Evolutionary conservation across 2,888 invertebrate genomes (phyloP).

Genomic region (Phragmatobia fuliginosa): DNA sequence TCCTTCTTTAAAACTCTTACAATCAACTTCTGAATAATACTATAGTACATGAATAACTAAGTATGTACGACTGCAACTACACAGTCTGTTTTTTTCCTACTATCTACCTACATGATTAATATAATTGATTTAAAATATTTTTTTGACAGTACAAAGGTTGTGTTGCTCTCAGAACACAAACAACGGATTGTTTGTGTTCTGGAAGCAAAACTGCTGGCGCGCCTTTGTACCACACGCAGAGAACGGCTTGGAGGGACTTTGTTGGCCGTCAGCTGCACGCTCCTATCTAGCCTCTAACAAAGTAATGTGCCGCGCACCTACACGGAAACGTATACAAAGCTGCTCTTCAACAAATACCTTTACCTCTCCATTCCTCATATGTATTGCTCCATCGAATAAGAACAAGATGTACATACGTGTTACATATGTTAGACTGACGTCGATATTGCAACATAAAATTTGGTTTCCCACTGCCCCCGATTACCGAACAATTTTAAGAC

Average conservation of each 20-base stretch:
- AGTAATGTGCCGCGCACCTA: background rate
- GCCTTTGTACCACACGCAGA: constrained; percentile 7
- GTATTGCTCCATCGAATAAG: background rate
- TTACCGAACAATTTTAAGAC: constrained; percentile 12
- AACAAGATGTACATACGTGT: background rate
- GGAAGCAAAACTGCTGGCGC: background rate
- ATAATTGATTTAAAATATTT: background rate
- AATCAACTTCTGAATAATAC: too few relatives aligned
- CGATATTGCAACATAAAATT: background rate
- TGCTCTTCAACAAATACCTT: background rate
- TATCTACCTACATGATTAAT: background rate
- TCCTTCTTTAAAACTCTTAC: too few relatives aligned
- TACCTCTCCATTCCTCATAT: background rate
- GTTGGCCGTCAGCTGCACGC: constrained; percentile 10
- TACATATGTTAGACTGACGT: too few relatives aligned
- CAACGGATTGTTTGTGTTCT: constrained; percentile 8
- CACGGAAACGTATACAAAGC: background rate
- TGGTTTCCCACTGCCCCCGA: background rate
- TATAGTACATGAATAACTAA: too few relatives aligned
- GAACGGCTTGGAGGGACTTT: background rate
- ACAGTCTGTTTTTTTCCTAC: background rate
- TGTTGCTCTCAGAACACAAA: too few relatives aligned
- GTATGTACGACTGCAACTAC: background rate
- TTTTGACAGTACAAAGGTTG: background rate
- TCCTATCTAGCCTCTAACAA: background rate